These are phyloP conservation scores for Crotophaga sulcirostris DNA, from an alignment of 2,113 vertebrate genomes.

Conservation along the genomic window DNA sequence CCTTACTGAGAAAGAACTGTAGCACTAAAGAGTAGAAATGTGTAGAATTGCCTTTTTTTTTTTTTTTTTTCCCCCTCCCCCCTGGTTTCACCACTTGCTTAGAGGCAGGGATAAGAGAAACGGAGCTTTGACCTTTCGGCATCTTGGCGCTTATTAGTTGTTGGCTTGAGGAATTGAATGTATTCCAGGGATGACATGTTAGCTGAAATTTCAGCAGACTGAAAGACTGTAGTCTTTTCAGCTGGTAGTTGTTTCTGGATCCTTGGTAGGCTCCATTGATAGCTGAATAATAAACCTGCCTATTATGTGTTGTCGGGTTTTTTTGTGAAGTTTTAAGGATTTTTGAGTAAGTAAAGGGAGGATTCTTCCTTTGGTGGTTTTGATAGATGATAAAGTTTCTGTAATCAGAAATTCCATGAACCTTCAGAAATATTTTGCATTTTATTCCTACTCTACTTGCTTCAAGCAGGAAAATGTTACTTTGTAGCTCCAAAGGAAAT, in stretches of 20 bases:
- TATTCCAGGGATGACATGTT: background rate
- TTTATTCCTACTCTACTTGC: background rate
- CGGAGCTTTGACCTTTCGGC: background rate
- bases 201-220: background rate
- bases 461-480: background rate
- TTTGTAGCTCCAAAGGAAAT: background rate
- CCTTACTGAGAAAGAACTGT: background rate
- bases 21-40: background rate
- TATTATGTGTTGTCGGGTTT: background rate
- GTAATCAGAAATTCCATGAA: fast-evolving
- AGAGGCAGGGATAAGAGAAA: background rate
- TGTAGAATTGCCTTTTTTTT: background rate
- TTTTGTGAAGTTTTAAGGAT: background rate
- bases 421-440: background rate
- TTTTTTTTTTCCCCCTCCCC: too few relatives aligned
- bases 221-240: background rate
- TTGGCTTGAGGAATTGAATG: background rate
- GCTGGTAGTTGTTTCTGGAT: background rate
- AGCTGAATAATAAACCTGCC: background rate
- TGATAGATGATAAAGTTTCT: background rate
- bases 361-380: background rate
- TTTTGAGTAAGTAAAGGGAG: background rate
- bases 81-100: background rate
- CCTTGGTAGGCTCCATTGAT: background rate
- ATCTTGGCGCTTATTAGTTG: background rate